phyloP scores from a whole-genome alignment of 2,113 vertebrate genomes.

The Natator depressus region DNA sequence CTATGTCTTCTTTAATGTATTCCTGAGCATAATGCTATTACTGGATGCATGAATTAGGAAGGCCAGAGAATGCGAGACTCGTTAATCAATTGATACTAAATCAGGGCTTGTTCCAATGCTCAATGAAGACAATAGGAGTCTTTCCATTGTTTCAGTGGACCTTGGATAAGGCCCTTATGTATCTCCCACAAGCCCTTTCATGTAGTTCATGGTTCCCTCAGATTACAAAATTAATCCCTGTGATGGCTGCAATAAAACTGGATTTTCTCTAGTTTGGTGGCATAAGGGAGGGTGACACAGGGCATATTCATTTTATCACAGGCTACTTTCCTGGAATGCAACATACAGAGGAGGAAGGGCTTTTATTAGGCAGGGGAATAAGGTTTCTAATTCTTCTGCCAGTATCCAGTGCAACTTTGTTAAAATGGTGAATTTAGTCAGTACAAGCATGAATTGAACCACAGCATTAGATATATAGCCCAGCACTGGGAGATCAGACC shows the following conservation, averaged over 20 bases:
- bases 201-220: neutral
- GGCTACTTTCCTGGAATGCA: neutral
- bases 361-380: neutral
- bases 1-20: neutral
- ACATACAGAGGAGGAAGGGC: neutral
- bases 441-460: neutral
- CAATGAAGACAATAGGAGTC: neutral
- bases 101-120: neutral
- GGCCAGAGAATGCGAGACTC: neutral
- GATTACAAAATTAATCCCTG: neutral
- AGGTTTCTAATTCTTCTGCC: neutral
- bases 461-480: neutral
- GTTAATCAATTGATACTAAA: neutral
- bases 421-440: neutral
- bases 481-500: neutral
- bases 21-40: neutral
- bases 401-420: too few species aligned
- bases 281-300: fast-evolving
- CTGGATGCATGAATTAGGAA: neutral
- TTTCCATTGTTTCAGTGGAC: neutral
- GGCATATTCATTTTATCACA: neutral
- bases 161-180: neutral
- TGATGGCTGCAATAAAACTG: neutral
- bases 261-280: neutral
- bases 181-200: neutral